These are phyloP conservation scores for Sanderia malayensis DNA, from an alignment of 30 jellyfish, hydroid and myxozoan genomes.

Conservation along the genomic window DNA sequence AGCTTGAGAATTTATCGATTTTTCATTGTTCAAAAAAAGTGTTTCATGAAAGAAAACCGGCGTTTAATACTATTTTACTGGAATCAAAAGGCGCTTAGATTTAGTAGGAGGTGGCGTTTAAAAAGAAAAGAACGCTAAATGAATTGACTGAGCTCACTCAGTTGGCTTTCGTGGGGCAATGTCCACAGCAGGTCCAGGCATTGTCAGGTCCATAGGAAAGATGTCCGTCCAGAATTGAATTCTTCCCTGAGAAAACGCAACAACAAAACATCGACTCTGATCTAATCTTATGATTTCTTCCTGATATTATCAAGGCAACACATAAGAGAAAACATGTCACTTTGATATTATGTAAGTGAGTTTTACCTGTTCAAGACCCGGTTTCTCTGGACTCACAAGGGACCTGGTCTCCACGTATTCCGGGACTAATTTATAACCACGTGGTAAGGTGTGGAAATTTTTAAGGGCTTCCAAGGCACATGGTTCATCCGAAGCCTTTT, in stretches of 20 bases:
- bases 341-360: too few species aligned
- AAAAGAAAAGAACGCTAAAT: too few species aligned
- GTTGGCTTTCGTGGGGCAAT: slow-evolving; percentile 76
- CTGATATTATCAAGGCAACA: too few species aligned
- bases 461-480: slow-evolving; percentile 86
- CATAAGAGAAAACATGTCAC: too few species aligned
- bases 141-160: slow-evolving; percentile 67
- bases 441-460: slow-evolving; percentile 67
- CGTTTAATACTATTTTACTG: too few species aligned
- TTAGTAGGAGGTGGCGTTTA: too few species aligned
- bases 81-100: too few species aligned
- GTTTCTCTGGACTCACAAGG: slow-evolving; percentile 84
- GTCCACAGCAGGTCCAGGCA: slow-evolving; percentile 90
- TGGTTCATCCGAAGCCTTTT: slow-evolving; percentile 92
- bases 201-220: slow-evolving; percentile 92
- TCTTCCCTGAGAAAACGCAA: slow-evolving; percentile 78
- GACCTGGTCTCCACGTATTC: slow-evolving; percentile 96
- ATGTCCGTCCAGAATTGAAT: slow-evolving; percentile 90
- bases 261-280: too few species aligned
- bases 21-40: too few species aligned
- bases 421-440: slow-evolving; percentile 86
- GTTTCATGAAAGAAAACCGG: too few species aligned
- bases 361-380: slow-evolving; percentile 92
- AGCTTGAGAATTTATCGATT: too few species aligned
- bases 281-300: too few species aligned